Evolutionary conservation across 2,888 invertebrate genomes (phyloP).

Genomic region (Ceratothoa steindachneri): DNA sequence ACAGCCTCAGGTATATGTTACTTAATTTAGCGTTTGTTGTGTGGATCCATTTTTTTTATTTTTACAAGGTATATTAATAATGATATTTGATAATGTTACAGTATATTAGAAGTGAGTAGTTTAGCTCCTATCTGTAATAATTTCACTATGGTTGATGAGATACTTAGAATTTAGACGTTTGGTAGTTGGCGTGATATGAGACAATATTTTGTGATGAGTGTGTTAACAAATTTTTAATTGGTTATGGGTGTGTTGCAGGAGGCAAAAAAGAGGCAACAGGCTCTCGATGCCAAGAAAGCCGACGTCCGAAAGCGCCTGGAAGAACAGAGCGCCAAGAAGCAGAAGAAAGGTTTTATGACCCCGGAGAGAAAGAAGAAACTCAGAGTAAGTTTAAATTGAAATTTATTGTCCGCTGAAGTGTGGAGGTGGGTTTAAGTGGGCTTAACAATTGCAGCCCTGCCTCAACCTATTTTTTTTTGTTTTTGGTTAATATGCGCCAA

Average conservation of each 20-base stretch:
- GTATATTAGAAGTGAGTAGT: neutral
- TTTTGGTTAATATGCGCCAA: too few species aligned
- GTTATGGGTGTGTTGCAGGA: slow-evolving; percentile 63
- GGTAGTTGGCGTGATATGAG: neutral
- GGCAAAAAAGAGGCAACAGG: slow-evolving; percentile 95
- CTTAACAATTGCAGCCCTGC: too few species aligned
- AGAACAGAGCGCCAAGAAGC: slow-evolving; percentile 97
- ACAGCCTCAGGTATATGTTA: too few species aligned
- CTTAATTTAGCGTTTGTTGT: too few species aligned
- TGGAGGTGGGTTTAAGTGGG: too few species aligned
- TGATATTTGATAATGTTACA: too few species aligned
- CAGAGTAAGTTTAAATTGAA: slow-evolving; percentile 78
- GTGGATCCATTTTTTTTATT: too few species aligned
- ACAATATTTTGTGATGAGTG: neutral
- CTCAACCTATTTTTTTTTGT: too few species aligned
- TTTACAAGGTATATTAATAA: neutral
- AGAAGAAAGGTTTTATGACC: slow-evolving; percentile 99
- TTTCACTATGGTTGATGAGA: neutral
- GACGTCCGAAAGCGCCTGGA: slow-evolving; percentile 98
- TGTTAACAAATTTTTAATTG: neutral
- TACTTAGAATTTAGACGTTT: neutral
- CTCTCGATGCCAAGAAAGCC: slow-evolving; percentile 97
- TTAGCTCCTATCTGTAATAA: too few species aligned
- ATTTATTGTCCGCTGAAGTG: too few species aligned
- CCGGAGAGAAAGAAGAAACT: slow-evolving; percentile 99